A percentile compares a stretch with the other conserved stretches of the same genome.
Conservation (phyloP, 2,888 invertebrate genomes). For the Schrankia costaestrigalis region DNA sequence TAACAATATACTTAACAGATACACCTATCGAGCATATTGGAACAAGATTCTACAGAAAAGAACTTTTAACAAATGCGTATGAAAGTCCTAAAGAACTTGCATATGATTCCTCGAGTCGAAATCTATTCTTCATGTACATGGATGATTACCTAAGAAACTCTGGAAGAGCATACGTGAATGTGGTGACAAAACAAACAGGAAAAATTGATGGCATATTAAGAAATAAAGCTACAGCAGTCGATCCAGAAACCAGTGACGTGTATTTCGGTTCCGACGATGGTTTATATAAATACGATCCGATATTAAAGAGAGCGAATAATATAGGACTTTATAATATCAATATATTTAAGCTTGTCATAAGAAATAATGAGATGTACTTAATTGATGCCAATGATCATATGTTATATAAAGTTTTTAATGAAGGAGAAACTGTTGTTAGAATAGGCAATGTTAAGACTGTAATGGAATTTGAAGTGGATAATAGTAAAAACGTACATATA, state of each 20-base stretch:
- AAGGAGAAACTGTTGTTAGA: constrained; percentile 43
- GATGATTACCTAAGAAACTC: constrained; percentile 62
- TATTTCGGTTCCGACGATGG: constrained; percentile 71
- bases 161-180: constrained; percentile 59
- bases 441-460: constrained; percentile 54
- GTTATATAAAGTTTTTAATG: constrained; percentile 60
- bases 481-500: constrained; percentile 55
- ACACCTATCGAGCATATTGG: constrained; percentile 58
- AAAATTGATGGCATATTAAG: constrained; percentile 59
- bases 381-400: constrained; percentile 66
- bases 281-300: constrained; percentile 60
- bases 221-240: constrained; percentile 67
- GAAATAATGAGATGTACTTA: constrained; percentile 63
- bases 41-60: constrained; percentile 56
- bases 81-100: constrained; percentile 59
- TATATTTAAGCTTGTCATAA: constrained; percentile 60
- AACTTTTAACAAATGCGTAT: constrained; percentile 53
- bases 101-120: constrained; percentile 65
- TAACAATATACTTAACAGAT: constrained; percentile 51
- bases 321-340: constrained; percentile 67
- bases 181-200: constrained; percentile 51
- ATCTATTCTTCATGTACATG: constrained; percentile 71
- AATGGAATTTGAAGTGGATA: constrained; percentile 65
- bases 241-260: constrained; percentile 58
- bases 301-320: constrained; percentile 48